Conservation (phyloP, 2,888 invertebrate species). For the Dicyrtomina minuta region DNA sequence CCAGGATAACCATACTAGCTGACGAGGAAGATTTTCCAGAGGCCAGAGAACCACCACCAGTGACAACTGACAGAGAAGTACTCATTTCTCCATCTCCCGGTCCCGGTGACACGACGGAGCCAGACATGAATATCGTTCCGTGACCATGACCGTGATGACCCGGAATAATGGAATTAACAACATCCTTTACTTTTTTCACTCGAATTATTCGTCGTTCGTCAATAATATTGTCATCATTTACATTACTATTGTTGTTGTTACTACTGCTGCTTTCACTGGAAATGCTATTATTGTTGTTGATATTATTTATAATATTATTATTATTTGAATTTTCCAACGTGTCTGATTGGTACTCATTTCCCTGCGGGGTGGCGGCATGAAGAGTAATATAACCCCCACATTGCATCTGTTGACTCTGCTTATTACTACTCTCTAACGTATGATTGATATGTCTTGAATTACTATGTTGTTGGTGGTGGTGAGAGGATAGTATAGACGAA, state of each 20-base stretch:
- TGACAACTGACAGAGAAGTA: too few relatives aligned
- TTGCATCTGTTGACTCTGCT: slow-evolving; percentile 24
- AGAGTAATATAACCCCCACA: slow-evolving; percentile 26
- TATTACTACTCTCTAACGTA: slow-evolving; percentile 2
- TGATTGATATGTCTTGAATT: background rate
- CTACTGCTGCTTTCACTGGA: background rate
- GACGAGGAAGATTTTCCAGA: background rate
- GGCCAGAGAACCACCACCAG: background rate
- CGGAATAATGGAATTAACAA: background rate
- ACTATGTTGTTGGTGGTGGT: too few relatives aligned
- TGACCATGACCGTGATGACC: too few relatives aligned
- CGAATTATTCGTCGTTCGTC: slow-evolving; percentile 50
- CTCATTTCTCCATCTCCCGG: background rate
- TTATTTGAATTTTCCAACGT: background rate
- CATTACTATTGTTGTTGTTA: slow-evolving; percentile 17
- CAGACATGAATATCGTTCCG: too few relatives aligned
- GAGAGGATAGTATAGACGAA: too few relatives aligned
- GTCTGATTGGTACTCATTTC: too few relatives aligned
- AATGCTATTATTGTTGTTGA: slow-evolving; percentile 31
- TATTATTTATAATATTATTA: slow-evolving; percentile 12
- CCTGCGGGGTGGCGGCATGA: too few relatives aligned
- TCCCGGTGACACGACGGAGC: background rate
- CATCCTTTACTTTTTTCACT: slow-evolving; percentile 49
- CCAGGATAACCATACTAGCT: slow-evolving; percentile 59
- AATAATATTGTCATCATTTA: slow-evolving; percentile 28